These are phyloP conservation scores for Hemitrygon akajei DNA, from an alignment of 2,797 vertebrate species.

Conservation along the genomic window DNA sequence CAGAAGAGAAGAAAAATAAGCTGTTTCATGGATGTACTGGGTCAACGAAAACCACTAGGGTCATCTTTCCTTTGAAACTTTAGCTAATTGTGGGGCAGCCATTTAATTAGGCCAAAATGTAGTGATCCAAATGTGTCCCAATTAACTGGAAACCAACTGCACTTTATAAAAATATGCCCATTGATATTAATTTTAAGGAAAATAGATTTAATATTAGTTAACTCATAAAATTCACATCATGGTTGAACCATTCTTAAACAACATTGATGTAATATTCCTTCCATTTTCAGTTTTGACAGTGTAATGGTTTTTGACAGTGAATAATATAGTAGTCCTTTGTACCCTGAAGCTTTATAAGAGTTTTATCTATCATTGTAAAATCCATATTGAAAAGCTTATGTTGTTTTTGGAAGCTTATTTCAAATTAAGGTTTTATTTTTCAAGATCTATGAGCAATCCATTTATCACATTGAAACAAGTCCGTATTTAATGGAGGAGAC, in stretches of 20 bases:
- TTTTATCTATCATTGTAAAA: not conserved
- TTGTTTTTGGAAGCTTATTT: conserved; percentile 1
- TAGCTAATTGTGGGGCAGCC: too few relatives aligned
- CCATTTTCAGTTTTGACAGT: not conserved
- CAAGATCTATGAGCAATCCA: not conserved
- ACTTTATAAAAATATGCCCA: not conserved
- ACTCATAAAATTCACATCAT: not conserved
- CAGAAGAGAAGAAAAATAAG: too few relatives aligned
- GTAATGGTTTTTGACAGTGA: not conserved
- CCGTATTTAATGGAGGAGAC: conserved; percentile 5
- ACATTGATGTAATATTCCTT: not conserved
- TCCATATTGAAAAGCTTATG: not conserved
- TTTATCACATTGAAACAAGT: not conserved
- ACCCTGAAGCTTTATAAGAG: not conserved
- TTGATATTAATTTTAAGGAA: not conserved
- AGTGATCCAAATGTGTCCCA: too few relatives aligned
- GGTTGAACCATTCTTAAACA: not conserved
- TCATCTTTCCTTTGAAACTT: too few relatives aligned
- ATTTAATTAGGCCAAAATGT: too few relatives aligned
- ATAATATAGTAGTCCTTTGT: not conserved
- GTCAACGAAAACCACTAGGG: too few relatives aligned
- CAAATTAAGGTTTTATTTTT: conserved; percentile 9
- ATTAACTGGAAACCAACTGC: too few relatives aligned
- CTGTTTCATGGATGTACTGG: too few relatives aligned
- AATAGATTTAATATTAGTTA: not conserved